Evolutionary conservation across 2,888 invertebrate genomes (phyloP), one percentile per base, ranked within the genome.

Genomic region (Drosophila testacea): DNA sequence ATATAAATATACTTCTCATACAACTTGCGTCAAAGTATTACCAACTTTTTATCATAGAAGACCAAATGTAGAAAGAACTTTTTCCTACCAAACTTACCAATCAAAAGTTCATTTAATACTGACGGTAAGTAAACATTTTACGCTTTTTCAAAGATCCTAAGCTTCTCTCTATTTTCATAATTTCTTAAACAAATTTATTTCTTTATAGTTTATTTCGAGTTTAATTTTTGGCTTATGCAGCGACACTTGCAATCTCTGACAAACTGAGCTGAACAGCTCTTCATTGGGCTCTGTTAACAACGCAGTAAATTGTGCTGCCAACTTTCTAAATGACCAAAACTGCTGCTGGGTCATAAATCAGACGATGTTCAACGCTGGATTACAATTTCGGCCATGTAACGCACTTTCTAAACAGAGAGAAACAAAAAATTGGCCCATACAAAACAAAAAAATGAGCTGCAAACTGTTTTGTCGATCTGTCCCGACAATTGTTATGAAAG

Each of bases 361-460:
- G 9, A 60, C 32, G 4, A 41, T 64, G 51, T 36, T 68, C 57
- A 10, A 60, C 61, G 70, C 70, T 70, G 57, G 38, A 38, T 46
- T 61, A 48, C 57, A 81, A 78, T 66, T 80, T 59, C 69, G 69
- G 73, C 57, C 88, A 73, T 80, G 70, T 80, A 85, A 83, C 86
- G 83, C 86, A 88, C 84, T 88, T 84, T 84, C 86, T 83, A 84
- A 84, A 88, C 88, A 86, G 61, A 74, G 46, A 56, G 42, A 22
- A 22, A 65, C 47, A 63, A 46, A 56, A 63, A 42, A 30, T 36
- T 32, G 52, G 7, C 41, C 51, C 39, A 39, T 28, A 38, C 52
- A n/a, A 30, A 34, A 55, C 73, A 41, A 73, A 68, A 69, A 6
- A 32, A 32, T 2, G 3, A 32, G 44, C 27, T 46, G 52, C 54